phyloP scores from a whole-genome alignment of 2,797 vertebrate species.

The Amphiprion clarkii region DNA sequence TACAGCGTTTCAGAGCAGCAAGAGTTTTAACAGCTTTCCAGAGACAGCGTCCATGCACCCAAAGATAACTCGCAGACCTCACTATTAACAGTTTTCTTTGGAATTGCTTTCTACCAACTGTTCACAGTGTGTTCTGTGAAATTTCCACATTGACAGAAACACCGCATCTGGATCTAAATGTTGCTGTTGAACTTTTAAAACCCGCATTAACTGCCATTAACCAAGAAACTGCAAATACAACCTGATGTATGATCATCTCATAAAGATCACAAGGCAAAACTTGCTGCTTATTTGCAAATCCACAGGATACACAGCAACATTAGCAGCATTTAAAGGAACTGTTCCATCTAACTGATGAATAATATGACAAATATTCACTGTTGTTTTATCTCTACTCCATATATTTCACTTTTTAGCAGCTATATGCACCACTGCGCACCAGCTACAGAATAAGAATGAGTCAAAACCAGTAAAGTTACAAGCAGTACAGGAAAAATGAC shows the following conservation, averaged over 20 bases:
- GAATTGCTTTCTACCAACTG: not conserved
- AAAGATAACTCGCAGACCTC: slow-evolving; percentile 3
- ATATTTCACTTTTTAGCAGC: not conserved
- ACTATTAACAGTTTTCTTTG: not conserved
- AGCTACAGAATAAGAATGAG: too few species aligned
- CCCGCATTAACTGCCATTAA: not conserved
- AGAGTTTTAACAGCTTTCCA: not conserved
- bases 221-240: not conserved
- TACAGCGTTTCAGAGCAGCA: not conserved
- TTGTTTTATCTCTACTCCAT: not conserved
- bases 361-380: not conserved
- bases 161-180: slow-evolving; percentile 2
- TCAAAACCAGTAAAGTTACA: too few species aligned
- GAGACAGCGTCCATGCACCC: not conserved
- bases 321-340: not conserved
- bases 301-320: not conserved
- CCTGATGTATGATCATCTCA: too few species aligned
- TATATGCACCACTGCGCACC: too few species aligned
- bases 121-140: not conserved
- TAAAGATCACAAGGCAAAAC: too few species aligned
- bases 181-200: not conserved
- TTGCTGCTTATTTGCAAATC: not conserved
- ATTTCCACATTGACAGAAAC: slow-evolving; percentile 2
- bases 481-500: not conserved
- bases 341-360: not conserved